Percentiles rank a stretch among this genome's conserved stretches.
Evolutionary conservation across 2,797 vertebrate genomes (phyloP).

Genomic region (Peromyscus nudipes): DNA sequence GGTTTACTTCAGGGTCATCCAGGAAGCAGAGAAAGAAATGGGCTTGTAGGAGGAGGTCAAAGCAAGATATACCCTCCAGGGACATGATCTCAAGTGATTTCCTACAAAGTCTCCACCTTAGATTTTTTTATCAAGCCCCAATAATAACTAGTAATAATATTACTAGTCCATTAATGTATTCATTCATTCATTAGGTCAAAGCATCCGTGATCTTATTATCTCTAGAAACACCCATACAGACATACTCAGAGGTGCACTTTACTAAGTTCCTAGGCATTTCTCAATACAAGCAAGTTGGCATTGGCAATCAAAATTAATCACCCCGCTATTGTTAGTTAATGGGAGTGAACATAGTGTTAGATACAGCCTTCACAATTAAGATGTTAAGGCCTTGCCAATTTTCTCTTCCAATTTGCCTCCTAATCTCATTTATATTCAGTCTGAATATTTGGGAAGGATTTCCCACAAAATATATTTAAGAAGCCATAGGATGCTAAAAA

Average conservation of each 20-base stretch:
- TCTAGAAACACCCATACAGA: too few species aligned
- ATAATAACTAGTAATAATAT: not conserved
- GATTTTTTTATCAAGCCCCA: too few species aligned
- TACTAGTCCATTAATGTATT: not conserved
- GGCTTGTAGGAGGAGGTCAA: not conserved
- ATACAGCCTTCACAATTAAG: not conserved
- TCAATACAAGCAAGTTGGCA: not conserved
- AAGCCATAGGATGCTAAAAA: not conserved
- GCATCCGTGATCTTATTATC: not conserved
- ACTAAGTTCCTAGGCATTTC: not conserved
- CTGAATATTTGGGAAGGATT: not conserved
- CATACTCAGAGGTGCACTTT: not conserved
- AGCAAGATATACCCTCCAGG: not conserved
- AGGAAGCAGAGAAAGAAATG: not conserved
- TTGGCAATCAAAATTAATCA: not conserved
- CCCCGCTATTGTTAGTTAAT: not conserved
- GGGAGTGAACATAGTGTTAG: rapidly evolving
- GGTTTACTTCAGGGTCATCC: not conserved
- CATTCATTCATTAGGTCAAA: not conserved
- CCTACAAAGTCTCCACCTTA: not conserved
- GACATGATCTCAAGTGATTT: not conserved
- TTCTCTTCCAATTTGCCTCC: not conserved
- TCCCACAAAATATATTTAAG: not conserved
- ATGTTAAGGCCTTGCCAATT: not conserved
- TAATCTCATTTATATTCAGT: not conserved